Evolutionary conservation across 2,888 invertebrate genomes (phyloP).

Genomic region (Phengaris arion): DNA sequence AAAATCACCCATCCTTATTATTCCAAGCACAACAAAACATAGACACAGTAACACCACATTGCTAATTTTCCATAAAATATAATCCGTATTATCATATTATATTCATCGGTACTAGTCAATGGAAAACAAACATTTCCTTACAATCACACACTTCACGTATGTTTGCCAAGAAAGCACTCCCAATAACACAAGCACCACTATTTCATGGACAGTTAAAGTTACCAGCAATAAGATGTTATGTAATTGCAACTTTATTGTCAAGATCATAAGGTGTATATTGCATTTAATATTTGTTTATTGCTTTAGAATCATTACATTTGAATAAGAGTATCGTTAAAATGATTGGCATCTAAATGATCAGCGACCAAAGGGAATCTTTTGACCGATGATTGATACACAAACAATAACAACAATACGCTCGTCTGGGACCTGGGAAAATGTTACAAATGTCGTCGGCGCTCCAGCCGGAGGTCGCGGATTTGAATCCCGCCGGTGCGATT

Average conservation of each 20-base stretch:
- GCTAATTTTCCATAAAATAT: neutral
- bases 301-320: constrained; percentile 26
- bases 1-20: neutral
- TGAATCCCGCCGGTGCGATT: too few species aligned
- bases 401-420: constrained; percentile 15
- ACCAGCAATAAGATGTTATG: neutral
- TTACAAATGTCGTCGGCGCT: neutral
- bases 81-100: neutral
- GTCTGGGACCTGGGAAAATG: constrained; percentile 6
- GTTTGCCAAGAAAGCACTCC: constrained; percentile 25
- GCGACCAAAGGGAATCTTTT: constrained; percentile 31
- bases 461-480: too few species aligned
- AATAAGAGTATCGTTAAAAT: constrained; percentile 36
- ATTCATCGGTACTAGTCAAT: constrained; percentile 3
- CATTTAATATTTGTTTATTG: constrained; percentile 18
- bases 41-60: neutral
- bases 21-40: neutral
- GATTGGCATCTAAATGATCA: constrained; percentile 35
- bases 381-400: constrained; percentile 31
- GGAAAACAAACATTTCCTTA: constrained; percentile 17
- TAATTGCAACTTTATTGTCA: neutral
- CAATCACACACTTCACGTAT: constrained; percentile 17
- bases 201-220: constrained; percentile 11
- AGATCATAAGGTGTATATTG: neutral
- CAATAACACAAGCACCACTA: constrained; percentile 23